Base-by-base conservation (phyloP, 2,113 vertebrate species). In the Arvicanthis niloticus region DNA sequence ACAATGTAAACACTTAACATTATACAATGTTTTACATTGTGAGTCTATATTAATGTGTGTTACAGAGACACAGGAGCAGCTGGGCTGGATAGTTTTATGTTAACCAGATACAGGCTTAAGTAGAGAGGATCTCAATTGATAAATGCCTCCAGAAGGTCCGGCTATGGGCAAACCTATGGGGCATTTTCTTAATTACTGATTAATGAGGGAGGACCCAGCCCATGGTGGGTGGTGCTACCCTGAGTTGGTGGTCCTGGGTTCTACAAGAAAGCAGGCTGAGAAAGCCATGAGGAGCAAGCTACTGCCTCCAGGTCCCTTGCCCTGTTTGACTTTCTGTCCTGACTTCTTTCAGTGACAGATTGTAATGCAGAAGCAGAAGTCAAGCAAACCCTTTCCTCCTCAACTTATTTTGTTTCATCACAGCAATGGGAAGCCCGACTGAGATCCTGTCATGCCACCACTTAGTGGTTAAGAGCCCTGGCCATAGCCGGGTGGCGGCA, bases 141-240 rank as follows among this genome's bases (percentile, higher is more conserved):
- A n/a, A 22, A 12, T 4, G 34, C 9, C 51, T n/a, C 51, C 34
- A 22, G 77, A 37, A 51, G 29, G 10, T 0, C 7, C 0, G 15
- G 45, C 45, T 77, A 26, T 8, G 21, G 48, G 48, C 48, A 21
- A 53, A 8, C 77, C 51, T 56, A 5, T 5, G 11, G 19, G 34
- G 10, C 34, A n/a, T 37, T n/a, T 56, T 24, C 51, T 81, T 56
- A 53, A 53, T 37, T 37, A 37, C 16, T 56, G 77, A 24, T 12
- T 22, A 9, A 56, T 80, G 34, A 29, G 45, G 45, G 76, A 51
- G 77, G 34, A 37, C 51, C 51, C 2, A 56, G 51, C 4, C 5
- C 51, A 24, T 22, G 11, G 34, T n/a, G 34, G 17, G 21, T 19
- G 51, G 34, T 21, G 34, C 51, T 16, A 37, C 48, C 29, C 76